Base-by-base conservation (phyloP, 1,140 invertebrate genomes). In the Octopus bimaculoides region DNA sequence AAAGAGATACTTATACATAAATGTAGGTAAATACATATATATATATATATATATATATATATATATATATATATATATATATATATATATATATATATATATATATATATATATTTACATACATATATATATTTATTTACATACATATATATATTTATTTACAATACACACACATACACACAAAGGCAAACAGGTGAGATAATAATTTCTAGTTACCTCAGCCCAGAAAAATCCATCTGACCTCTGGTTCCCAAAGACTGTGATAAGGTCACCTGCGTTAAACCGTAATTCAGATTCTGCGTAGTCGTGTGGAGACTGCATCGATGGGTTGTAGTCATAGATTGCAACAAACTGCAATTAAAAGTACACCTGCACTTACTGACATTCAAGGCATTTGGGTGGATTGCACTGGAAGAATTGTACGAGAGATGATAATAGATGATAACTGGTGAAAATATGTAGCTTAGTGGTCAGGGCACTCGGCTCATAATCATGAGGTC, bases 171-270 rank as follows among this genome's bases (percentile, higher is more conserved):
- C 26, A 1, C 2, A 41, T 2, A 41, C 26, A 41, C 26, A 41
- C 26, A 41, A 41, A 41, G 26, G 26, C 26, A 41, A 41, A 41
- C 0, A 41, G 26, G 26, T 41, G 2, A 41, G 26, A 41, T 41
- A 41, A 41, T 41, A 41, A 41, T 41, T 9, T 6, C 8, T 9
- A 52, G 12, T 80, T 80, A 89, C 88, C 86, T 87, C 86, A 66
- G 84, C 87, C 81, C 87, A 85, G 75, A 83, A 89, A 77, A 87
- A 89, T 9, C 88, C 88, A 84, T 89, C 88, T 41, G 80, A 80
- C 79, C 88, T 83, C 61, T 85, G 83, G 73, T 83, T 78, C 2
- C 88, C 88, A 82, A 86, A 89, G 9, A 87, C 85, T 7, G 82
- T 81, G 54, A 89, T 85, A 8, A 84, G 66, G 74, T 89, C 87